Evolutionary conservation across 2,888 invertebrate genomes (phyloP), one percentile per base, ranked within the genome.

Genomic region (Pyrgus malvae): DNA sequence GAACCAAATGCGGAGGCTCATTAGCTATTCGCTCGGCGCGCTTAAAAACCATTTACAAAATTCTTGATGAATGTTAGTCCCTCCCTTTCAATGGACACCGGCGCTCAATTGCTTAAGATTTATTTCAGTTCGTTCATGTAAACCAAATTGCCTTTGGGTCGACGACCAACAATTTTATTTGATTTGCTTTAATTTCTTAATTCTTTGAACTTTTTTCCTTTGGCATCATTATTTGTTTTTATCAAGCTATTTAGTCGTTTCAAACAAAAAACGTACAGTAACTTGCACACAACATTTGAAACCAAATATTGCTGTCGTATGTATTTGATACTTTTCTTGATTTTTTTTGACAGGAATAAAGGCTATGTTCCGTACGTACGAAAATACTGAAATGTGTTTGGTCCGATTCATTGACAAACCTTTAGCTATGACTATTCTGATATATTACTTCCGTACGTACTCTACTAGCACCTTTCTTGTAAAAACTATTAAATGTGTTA

Each of bases 21-120:
- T 89, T 87, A 87, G 74, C 76, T 69, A 87, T 88, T 87, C 87
- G 73, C 70, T 72, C 60, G 73, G 66, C 71, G 81, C 78, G 74
- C 82, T 79, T 78, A 77, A 85, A 83, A 87, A 87, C 80, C 74
- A 80, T 85, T 86, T 80, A 79, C 75, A 74, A 80, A 78, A 80
- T 69, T 78, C 81, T 78, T 83, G 78, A 85, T 83, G 76, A 83
- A 83, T 80, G 25, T 23, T 48, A 33, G 12, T 65, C 62, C 66
- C 69, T 72, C 74, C 76, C 65, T 73, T 74, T 67, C 51, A 61
- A 62, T 61, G 63, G 60, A 63, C 63, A 16, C 25, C 31, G 33
- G 12, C 44, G 31, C 73, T 74, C 70, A 61, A 67, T 60, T 21
- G 38, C 19, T 31, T 21, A 38, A 38, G 37, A 45, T 53, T 45